Base-by-base conservation (phyloP, 1,140 invertebrate species). In the Drosophila dunni region DNA sequence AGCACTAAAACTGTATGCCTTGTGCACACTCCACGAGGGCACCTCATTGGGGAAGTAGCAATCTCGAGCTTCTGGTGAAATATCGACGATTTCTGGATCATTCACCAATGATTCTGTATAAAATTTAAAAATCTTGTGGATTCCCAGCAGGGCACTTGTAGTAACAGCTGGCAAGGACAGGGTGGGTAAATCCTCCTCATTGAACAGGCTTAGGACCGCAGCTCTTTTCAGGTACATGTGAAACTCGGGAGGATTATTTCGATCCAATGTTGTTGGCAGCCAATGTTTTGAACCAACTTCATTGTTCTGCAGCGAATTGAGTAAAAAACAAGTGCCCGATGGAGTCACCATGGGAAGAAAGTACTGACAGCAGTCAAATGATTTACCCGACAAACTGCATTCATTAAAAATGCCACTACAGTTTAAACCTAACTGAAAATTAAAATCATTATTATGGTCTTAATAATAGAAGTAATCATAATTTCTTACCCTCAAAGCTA, bases 341-440 rank as follows among this genome's bases (percentile, higher is more conserved):
- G 94, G 94, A 1, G 94, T 94, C 5, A 92, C 62, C 11, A 94
- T 64, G 2, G 91, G 90, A 10, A 86, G 46, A 67, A 94, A 94
- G 65, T 93, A 93, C 13, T 91, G 67, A 60, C 94, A 94, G 73
- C 94, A 94, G 63, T 94, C 92, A 56, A 94, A 94, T 3, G 64
- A 40, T 5, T 75, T 34, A 3, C 79, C 75, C 33, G 93, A 93
- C 82, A 94, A 93, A 11, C 75, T 84, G 38, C 94, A 94, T 4
- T 79, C 69, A 1, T 70, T 38, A 24, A 94, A 92, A 0, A 94
- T 71, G 50, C 93, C 83, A 9, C 74, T 60, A 44, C 90, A 91
- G 24, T 91, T 91, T 7, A 72, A 44, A 0, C 75, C 82, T 44
- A 78, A 79, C 90, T 91, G 24, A 7, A 0, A 1, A 50, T 20